These are phyloP conservation scores for Fragum fragum DNA, from an alignment of 2,888 invertebrate species.

Conservation along the genomic window DNA sequence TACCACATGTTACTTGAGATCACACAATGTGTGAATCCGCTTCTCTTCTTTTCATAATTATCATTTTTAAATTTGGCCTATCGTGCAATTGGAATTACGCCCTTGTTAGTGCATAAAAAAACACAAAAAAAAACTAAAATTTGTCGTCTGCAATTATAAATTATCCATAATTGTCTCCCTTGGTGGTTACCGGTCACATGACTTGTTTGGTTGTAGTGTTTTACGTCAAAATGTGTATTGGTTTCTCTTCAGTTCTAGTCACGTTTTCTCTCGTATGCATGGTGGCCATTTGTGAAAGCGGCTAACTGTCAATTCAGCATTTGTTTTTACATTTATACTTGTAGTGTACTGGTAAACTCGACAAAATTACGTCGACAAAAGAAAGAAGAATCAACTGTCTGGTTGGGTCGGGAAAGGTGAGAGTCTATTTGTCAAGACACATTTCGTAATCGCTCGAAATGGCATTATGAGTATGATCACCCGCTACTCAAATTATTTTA, in stretches of 20 bases:
- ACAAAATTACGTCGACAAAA: slow-evolving; percentile 82
- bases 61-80: no score
- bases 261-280: slow-evolving; percentile 17
- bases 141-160: neutral
- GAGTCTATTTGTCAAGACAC: neutral
- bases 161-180: neutral
- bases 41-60: no score
- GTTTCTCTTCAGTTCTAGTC: neutral
- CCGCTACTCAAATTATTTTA: neutral
- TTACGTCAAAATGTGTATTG: neutral
- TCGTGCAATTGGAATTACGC: no score
- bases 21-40: no score
- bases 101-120: no score
- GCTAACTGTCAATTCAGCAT: slow-evolving; percentile 4
- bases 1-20: no score
- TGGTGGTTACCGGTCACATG: neutral
- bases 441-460: neutral
- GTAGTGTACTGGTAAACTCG: slow-evolving; percentile 64
- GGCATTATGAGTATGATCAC: neutral
- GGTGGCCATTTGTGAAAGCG: slow-evolving; percentile 23
- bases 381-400: slow-evolving; percentile 72
- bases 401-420: slow-evolving; percentile 78
- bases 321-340: slow-evolving; percentile 9
- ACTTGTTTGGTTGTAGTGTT: slow-evolving; percentile 2
- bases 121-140: neutral